These are phyloP conservation scores for Channallabes apus DNA, from an alignment of 2,797 vertebrate species.

Conservation along the genomic window DNA sequence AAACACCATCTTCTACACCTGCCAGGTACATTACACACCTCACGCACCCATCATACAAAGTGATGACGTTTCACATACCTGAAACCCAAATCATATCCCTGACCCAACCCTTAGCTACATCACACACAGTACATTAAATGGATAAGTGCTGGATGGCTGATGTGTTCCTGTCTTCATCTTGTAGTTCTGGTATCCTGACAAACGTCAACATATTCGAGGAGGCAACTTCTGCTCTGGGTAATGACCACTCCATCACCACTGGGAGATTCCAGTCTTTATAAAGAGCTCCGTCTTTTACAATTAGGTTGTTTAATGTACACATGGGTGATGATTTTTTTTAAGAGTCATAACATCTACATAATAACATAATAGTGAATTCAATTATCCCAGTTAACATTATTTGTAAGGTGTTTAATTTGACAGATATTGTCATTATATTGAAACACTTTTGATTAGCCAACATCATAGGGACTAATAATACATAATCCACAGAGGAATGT, in stretches of 20 bases:
- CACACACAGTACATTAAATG: not conserved
- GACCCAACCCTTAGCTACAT: not conserved
- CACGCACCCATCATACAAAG: too few relatives aligned
- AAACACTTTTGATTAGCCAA: not conserved
- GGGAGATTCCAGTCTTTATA: not conserved
- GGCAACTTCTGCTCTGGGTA: conserved; percentile 93
- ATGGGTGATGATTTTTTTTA: not conserved
- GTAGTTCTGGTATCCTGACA: conserved; percentile 78
- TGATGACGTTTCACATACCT: too few relatives aligned
- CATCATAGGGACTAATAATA: not conserved
- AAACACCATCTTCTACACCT: conserved; percentile 57
- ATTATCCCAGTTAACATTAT: not conserved
- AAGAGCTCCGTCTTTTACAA: not conserved
- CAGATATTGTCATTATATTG: not conserved
- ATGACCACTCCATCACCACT: conserved; percentile 42
- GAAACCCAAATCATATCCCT: not conserved
- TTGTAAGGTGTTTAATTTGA: not conserved
- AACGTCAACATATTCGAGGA: conserved; percentile 91
- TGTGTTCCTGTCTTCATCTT: conserved; percentile 56
- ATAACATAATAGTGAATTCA: not conserved
- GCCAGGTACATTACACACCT: conserved; percentile 20
- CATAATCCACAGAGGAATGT: not conserved
- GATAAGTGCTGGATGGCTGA: not conserved
- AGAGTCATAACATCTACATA: too few relatives aligned
- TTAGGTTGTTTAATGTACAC: not conserved